Evolutionary conservation across 2,888 invertebrate species (phyloP), one percentile per base, ranked within the genome.

Genomic region (Agrotis exclamationis): DNA sequence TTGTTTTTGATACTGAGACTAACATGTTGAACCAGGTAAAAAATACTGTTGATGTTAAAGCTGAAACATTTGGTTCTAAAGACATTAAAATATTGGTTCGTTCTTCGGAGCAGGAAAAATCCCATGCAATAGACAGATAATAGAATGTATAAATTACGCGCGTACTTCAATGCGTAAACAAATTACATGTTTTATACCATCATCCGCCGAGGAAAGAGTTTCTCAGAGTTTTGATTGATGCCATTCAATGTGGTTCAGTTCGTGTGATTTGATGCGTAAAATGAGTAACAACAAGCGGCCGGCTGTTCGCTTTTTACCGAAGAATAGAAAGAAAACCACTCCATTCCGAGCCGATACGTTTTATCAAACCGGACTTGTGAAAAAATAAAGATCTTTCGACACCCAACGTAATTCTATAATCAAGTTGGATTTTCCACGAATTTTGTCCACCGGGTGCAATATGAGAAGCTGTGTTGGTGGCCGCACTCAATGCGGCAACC

Each of bases 401-500:
- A 93, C 91, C 88, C 89, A 89, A 89, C 86, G 91, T 89, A 91
- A 93, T 93, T 93, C 89, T 89, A 88, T 89, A 90, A 89, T 93
- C 90, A 89, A 88, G 89, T 91, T 85, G 86, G 85, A 87, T 89
- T 92, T 95, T 94, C 95, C 89, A 86, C 87, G 95, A 94, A 95
- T 86, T 86, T 87, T 79, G 89, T 74, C 79, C 74, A 76, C 59
- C 63, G 82, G 78, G 77, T 89, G 94, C 90, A 95, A 95, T 86
- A 85, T 90, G 95, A 95, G 92, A 92, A 65, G 90, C 91, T 76
- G 87, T 86, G 82, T 85, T 85, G 95, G 95, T 95, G 95, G 95
- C 91, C 95, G 87, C 80, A 85, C 82, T 82, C 85, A 86, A 87
- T 87, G 87, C 78, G 22, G 73, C 83, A 87, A 87, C 82, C 86